Base-by-base conservation (phyloP, 92 coral and sea anemone genomes). In the Zoanthus gigantus region DNA sequence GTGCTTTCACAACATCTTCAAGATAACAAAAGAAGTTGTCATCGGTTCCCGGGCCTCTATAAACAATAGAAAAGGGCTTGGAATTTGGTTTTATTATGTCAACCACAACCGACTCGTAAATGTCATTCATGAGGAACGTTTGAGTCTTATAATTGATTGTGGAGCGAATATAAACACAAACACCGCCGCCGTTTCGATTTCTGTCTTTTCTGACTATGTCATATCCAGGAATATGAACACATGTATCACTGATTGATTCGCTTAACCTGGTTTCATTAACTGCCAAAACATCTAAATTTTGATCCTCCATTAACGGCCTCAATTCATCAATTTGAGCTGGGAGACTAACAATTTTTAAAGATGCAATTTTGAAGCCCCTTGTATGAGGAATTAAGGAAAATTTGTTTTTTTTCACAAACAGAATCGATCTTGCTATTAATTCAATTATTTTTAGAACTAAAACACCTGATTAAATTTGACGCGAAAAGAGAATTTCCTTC, bases 301-400 rank as follows among this genome's bases (percentile, higher is more conserved):
- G 42, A 4, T 37, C 42, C n/a, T 31, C 45, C 83, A 78, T 78
- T 15, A 52, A 52, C 65, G 56, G 83, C 69, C 71, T 57, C 42
- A 78, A 53, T 16, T 78, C 83, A 34, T 78, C 71, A 52, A 78
- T 78, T 47, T 78, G 83, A 28, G 71, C 71, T 63, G 71, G 83
- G 17, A 78, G 83, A 66, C 58, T 82, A 63, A 72, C 42, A 45
- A 65, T 82, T 0, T 67, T 65, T 44, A 31, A 37, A 10, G 86
- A 82, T 48, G 86, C 86, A 63, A 42, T 30, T 82, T 67, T 42
- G 67, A 82, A 82, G 47, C 86, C 76, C 14, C 58, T 69, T 66
- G 53, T 58, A 34, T 34, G 72, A 61, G 76, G 86, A 42, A 71
- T 71, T 71, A 71, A 71, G 4, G 4, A 37, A 37, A 37, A 1